Conservation (phyloP, 2,888 invertebrate species). For the Orthosia incerta region DNA sequence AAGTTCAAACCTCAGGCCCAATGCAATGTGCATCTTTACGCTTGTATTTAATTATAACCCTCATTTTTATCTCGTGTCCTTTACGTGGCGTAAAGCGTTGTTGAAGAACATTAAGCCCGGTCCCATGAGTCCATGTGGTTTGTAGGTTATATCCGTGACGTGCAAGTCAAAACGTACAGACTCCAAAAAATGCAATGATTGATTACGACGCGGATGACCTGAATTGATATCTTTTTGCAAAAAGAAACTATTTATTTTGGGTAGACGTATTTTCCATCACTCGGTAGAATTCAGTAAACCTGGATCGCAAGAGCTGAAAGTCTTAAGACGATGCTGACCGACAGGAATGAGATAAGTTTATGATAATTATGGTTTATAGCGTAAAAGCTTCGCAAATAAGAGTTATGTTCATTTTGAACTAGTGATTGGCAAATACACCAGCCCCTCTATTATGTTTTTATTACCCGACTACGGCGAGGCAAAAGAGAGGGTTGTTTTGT, state of each 20-base stretch:
- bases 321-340: no score
- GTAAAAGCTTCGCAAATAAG: neutral
- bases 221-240: neutral
- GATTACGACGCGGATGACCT: neutral
- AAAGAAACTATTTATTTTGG: neutral
- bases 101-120: neutral
- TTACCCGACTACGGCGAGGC: no score
- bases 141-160: conserved; percentile 26
- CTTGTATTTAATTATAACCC: neutral
- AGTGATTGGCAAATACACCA: neutral
- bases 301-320: no score
- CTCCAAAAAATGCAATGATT: neutral
- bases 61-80: neutral
- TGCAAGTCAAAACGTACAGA: neutral
- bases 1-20: neutral
- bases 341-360: neutral
- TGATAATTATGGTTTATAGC: neutral
- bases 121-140: conserved; percentile 16
- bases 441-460: no score
- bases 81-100: neutral
- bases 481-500: no score
- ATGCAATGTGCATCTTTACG: neutral
- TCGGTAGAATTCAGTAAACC: no score
- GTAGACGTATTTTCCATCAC: neutral
- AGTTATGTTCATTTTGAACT: neutral